These are phyloP conservation scores for Mustela lutreola DNA, from an alignment of 2,113 vertebrate species.

Conservation along the genomic window DNA sequence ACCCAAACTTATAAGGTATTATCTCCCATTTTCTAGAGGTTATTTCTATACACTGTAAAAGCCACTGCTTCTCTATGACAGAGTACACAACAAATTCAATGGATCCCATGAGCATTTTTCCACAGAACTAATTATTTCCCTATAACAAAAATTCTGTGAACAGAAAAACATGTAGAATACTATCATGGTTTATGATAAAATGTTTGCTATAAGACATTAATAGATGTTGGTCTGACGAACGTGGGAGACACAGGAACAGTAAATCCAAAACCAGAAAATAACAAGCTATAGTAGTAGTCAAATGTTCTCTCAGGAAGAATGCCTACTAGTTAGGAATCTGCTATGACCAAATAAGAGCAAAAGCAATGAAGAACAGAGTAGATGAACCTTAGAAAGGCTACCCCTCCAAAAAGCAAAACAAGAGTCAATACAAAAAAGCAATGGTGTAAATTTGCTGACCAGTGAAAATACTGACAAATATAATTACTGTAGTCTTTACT, in stretches of 20 bases:
- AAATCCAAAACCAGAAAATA: not conserved
- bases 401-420: accelerated
- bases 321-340: not conserved
- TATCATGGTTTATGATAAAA: not conserved
- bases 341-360: not conserved
- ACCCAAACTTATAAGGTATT: not conserved
- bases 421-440: accelerated
- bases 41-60: not conserved
- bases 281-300: too few species aligned
- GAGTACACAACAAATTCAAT: not conserved
- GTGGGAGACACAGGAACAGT: not conserved
- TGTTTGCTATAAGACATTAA: not conserved
- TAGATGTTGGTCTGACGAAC: not conserved
- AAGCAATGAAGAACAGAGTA: not conserved
- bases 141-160: not conserved
- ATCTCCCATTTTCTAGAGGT: not conserved
- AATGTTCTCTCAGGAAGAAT: not conserved
- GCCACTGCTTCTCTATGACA: not conserved
- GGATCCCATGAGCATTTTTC: not conserved
- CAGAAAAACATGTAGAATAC: not conserved
- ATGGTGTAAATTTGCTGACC: not conserved
- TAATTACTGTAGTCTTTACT: not conserved
- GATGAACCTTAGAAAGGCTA: not conserved
- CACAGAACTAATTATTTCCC: not conserved
- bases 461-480: not conserved